Evolutionary conservation across 23 tunicate genomes (phyloP), one percentile per base, ranked within the genome.

Genomic region (Styela plicata): DNA sequence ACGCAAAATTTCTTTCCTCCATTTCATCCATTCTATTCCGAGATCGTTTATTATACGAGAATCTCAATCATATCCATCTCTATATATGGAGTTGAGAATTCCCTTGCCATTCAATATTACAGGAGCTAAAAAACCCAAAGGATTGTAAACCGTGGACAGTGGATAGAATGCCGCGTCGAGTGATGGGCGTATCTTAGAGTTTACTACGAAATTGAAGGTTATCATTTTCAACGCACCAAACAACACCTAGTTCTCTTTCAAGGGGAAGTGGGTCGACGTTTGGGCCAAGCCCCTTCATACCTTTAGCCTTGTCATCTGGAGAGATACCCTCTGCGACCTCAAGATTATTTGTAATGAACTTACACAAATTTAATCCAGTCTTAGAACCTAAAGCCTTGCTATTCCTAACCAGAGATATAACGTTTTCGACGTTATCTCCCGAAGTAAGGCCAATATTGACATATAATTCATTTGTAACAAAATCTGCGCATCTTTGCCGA

Each of bases 191-290:
- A 36, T 27, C 28, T 28, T 57, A 68, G 20, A 79, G 27, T 2
- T 75, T 52, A n/a, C 79, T 78, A 34, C 78, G 69, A 30, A 87
- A 82, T 52, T 77, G 44, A 33, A 87, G 52, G 5, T 82, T 66
- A 70, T 87, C 91, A 18, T 34, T 74, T 83, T 87, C 83, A 0
- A 84, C 79, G 71, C 75, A 36, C 91, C 86, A 87, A 33, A 32
- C 28, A 21, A 87, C 62, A 19, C 91, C 91, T 27, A 87, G 69
- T 19, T 86, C 83, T 21, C 83, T 20, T 78, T 87, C 86, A 0
- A 22, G 44, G 31, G 91, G 91, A 33, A 85, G 68, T 19, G 28
- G 34, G 33, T 82, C 81, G 27, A 61, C 35, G n/a, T 25, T 2
- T 18, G 32, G 63, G 22, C 0, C 44, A 28, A 73, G 32, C 10